Evolutionary conservation across 2,888 invertebrate genomes (phyloP), one percentile per base, ranked within the genome.

Genomic region (Drosophila dives): DNA sequence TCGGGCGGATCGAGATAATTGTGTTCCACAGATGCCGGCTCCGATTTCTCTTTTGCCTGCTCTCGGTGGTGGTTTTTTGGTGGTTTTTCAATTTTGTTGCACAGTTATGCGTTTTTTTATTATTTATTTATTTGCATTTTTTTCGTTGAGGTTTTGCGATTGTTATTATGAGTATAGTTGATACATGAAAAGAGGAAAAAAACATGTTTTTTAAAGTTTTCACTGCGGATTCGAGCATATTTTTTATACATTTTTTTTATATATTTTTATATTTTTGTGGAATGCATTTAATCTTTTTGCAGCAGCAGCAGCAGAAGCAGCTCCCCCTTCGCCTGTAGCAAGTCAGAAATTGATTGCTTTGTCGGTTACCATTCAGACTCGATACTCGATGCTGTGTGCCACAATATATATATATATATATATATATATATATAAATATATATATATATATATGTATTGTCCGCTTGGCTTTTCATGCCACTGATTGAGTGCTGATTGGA

Each of bases 1-100:
- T 93, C 92, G 75, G 93, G 92, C 68, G 91, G 91, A 81, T 93
- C 93, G 75, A 93, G 91, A 90, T 92, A 91, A 91, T 93, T 93
- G 86, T 93, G 91, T 80, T 93, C 93, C 77, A 92, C 89, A 66
- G 93, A 92, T 85, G 92, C 83, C 69, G 92, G 90, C 83, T 91
- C 91, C 60, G 90, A 87, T 91, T 91, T 92, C 80, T 91, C 89
- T 71, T 90, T 91, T 76, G 86, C 83, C 92, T 91, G 64, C 17
- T 40, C 51, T 56, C 26, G 40, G 48, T 69, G 62, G 73, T 58
- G 64, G 55, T 64, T 69, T 77, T 77, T 65, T 50, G 68, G 69
- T 66, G 72, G 72, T 78, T 74, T 75, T 82, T 74, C 76, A 71
- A 80, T 90, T 88, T 80, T 74, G 64, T 77, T 64, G 53, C 51